Percentiles rank a stretch among this genome's conserved stretches.
Evolutionary conservation across 1,140 invertebrate species (phyloP).

Genomic region (Euwallacea similis): DNA sequence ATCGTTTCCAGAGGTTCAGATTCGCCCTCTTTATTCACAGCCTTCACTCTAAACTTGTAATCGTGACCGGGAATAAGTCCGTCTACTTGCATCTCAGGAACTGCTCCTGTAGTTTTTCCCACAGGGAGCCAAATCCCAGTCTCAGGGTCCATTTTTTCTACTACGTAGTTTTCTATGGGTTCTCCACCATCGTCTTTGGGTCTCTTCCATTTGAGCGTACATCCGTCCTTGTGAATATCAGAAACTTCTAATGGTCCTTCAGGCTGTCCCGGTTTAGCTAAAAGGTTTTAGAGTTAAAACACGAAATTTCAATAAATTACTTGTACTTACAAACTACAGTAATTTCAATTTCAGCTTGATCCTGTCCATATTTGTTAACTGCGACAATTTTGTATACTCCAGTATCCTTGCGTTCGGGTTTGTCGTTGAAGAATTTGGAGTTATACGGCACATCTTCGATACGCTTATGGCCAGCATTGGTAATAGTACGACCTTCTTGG

Average conservation of each 20-base stretch:
- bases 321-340: slow-evolving; percentile 79
- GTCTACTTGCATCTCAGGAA: slow-evolving; percentile 85
- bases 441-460: slow-evolving; percentile 87
- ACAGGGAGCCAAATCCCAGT: slow-evolving; percentile 89
- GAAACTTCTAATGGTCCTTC: slow-evolving; percentile 95
- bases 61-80: slow-evolving; percentile 90
- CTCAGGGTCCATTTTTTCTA: slow-evolving; percentile 94
- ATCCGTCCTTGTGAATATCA: slow-evolving; percentile 92
- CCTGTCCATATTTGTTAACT: slow-evolving; percentile 82
- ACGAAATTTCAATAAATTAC: slow-evolving; percentile 1
- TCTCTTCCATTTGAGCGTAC: slow-evolving; percentile 95
- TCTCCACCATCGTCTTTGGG: slow-evolving; percentile 98
- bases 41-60: slow-evolving; percentile 97
- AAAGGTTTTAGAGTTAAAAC: slow-evolving; percentile 26
- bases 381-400: slow-evolving; percentile 86
- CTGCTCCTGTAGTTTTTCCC: slow-evolving; percentile 72
- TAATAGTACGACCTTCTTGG: slow-evolving; percentile 64
- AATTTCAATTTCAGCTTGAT: slow-evolving; percentile 89
- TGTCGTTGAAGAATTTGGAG: slow-evolving; percentile 81
- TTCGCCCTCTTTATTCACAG: slow-evolving; percentile 95
- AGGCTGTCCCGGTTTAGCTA: slow-evolving; percentile 88
- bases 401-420: slow-evolving; percentile 80
- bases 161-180: slow-evolving; percentile 90
- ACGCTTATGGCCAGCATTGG: slow-evolving; percentile 59
- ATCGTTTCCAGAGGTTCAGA: slow-evolving; percentile 95